phyloP scores from a whole-genome alignment of 2,888 invertebrate species.

The Perizoma flavofasciatum region DNA sequence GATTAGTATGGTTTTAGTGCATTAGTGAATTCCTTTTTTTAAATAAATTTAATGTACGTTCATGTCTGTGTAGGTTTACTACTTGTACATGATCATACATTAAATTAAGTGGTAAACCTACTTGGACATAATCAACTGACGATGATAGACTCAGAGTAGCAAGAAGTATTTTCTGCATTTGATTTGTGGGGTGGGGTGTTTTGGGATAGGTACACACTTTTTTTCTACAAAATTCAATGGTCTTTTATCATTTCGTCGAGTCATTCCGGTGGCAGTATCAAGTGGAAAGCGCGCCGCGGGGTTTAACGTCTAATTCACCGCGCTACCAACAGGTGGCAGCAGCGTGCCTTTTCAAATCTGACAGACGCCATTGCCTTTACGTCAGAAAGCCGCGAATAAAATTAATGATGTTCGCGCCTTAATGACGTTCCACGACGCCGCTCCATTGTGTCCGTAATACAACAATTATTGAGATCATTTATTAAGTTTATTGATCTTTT shows the following conservation, averaged over 20 bases:
- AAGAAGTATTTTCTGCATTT: no score
- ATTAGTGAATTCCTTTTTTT: no score
- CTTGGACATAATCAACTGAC: no score
- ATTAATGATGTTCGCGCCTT: constrained; percentile 84
- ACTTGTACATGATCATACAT: no score
- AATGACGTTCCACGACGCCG: constrained; percentile 83
- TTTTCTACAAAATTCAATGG: constrained; percentile 48
- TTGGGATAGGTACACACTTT: constrained; percentile 15
- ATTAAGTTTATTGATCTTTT: constrained; percentile 85
- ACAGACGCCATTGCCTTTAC: constrained; percentile 82
- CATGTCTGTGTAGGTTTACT: no score
- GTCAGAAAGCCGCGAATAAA: constrained; percentile 83
- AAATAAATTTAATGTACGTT: no score
- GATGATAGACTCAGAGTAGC: no score
- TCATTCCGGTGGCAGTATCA: constrained; percentile 80
- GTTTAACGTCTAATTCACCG: constrained; percentile 78
- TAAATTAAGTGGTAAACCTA: no score
- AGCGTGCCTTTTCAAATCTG: constrained; percentile 79
- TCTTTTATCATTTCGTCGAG: constrained; percentile 58
- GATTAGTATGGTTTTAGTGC: no score
- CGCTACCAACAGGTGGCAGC: constrained; percentile 84
- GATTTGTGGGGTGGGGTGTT: constrained; percentile 11
- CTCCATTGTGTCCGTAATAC: constrained; percentile 83
- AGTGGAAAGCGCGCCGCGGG: constrained; percentile 74
- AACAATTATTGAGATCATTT: constrained; percentile 85